Evolutionary conservation across 2,113 vertebrate genomes (phyloP).

Genomic region (Mormoops blainvillei): DNA sequence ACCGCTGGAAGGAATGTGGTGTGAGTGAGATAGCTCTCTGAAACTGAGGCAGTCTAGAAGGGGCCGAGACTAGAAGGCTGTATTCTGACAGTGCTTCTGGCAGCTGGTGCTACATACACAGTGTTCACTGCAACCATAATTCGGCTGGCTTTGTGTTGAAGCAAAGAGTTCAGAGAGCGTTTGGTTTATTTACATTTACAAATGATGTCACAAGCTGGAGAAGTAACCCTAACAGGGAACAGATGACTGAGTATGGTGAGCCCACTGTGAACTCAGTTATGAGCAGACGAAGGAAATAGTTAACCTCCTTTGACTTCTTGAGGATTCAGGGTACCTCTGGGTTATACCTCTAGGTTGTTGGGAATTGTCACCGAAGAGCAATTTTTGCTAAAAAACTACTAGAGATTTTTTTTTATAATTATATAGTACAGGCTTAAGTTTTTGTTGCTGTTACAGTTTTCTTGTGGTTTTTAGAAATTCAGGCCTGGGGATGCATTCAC

Average conservation of each 20-base stretch:
- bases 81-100: background rate
- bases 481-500: background rate
- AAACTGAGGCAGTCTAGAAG: background rate
- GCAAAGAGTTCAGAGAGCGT: background rate
- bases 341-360: background rate
- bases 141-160: background rate
- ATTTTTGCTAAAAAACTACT: background rate
- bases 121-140: background rate
- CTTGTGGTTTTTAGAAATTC: constrained; percentile 5
- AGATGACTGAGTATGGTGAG: background rate
- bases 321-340: background rate
- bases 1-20: background rate
- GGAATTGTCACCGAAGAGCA: background rate
- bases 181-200: constrained; percentile 14
- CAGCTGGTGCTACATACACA: background rate
- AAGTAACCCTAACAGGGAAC: background rate
- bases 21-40: background rate
- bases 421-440: background rate
- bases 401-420: background rate
- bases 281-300: background rate
- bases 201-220: background rate
- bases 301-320: background rate
- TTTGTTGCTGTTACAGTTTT: background rate
- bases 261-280: background rate
- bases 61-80: background rate